Conservation (phyloP, 2,797 vertebrate genomes). For the Galaxias olidus region DNA sequence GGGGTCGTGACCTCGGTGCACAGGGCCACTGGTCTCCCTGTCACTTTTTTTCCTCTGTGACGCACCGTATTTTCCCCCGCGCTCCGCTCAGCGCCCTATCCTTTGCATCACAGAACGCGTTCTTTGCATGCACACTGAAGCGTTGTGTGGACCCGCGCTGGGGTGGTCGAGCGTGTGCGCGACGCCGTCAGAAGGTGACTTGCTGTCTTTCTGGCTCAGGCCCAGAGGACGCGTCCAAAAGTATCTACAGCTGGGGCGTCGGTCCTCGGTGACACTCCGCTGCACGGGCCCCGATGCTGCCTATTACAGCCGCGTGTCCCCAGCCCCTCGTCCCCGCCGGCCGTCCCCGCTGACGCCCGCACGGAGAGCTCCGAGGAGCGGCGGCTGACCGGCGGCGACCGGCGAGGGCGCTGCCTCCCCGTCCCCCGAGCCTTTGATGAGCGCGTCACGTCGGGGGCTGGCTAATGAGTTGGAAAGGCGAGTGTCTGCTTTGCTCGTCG, state of each 20-base stretch:
- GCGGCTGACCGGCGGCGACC: too few relatives aligned
- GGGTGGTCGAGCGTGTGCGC: conserved; percentile 8
- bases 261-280: conserved; percentile 61
- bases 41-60: conserved; percentile 18
- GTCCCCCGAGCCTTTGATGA: conserved; percentile 64
- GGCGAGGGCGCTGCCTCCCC: too few relatives aligned
- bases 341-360: too few relatives aligned
- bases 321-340: too few relatives aligned
- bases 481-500: conserved; percentile 59
- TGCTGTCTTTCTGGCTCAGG: conserved; percentile 63
- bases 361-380: too few relatives aligned
- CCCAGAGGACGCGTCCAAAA: conserved; percentile 66
- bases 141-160: too few relatives aligned
- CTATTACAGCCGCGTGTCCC: conserved; percentile 21
- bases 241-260: conserved; percentile 57
- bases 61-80: conserved; percentile 7
- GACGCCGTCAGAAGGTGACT: conserved; percentile 43
- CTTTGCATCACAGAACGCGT: conserved; percentile 50
- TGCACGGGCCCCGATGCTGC: conserved; percentile 43
- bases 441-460: conserved; percentile 60
- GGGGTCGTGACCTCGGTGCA: conserved; percentile 31
- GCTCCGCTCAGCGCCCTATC: conserved; percentile 42
- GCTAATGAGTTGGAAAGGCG: conserved; percentile 67
- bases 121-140: conserved; percentile 54
- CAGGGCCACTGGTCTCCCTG: conserved; percentile 40